Conservation (phyloP, 2,113 vertebrate genomes). For the Panthera uncia region DNA sequence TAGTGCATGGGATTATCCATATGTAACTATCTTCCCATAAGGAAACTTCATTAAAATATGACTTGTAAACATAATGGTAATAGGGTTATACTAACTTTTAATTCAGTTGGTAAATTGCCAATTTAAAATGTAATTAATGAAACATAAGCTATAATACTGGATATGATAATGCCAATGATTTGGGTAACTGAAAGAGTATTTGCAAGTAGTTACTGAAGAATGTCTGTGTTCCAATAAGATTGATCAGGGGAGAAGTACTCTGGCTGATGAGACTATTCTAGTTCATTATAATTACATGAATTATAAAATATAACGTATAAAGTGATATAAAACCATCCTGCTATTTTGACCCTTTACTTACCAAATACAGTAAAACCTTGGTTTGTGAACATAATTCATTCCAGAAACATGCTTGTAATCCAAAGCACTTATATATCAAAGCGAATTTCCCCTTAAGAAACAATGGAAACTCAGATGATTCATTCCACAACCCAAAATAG, state of each 20-base stretch:
- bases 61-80: slow-evolving; percentile 10
- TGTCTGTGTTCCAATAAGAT: neutral
- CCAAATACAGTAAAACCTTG: neutral
- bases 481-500: too few relatives aligned
- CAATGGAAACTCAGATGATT: too few relatives aligned
- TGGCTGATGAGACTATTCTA: neutral
- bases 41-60: slow-evolving; percentile 38
- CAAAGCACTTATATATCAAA: too few relatives aligned
- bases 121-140: slow-evolving; percentile 43
- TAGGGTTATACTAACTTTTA: neutral
- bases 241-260: neutral
- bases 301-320: neutral
- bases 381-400: too few relatives aligned
- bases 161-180: neutral
- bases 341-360: slow-evolving; percentile 38
- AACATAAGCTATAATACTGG: neutral
- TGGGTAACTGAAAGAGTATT: slow-evolving; percentile 15
- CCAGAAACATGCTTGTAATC: too few relatives aligned
- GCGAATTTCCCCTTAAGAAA: too few relatives aligned
- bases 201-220: slow-evolving; percentile 5
- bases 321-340: neutral
- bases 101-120: neutral
- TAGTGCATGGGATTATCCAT: neutral
- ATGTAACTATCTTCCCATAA: slow-evolving; percentile 8
- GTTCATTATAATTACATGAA: neutral